Conservation (phyloP, 2,888 invertebrate genomes). For the Perdita meconis region DNA sequence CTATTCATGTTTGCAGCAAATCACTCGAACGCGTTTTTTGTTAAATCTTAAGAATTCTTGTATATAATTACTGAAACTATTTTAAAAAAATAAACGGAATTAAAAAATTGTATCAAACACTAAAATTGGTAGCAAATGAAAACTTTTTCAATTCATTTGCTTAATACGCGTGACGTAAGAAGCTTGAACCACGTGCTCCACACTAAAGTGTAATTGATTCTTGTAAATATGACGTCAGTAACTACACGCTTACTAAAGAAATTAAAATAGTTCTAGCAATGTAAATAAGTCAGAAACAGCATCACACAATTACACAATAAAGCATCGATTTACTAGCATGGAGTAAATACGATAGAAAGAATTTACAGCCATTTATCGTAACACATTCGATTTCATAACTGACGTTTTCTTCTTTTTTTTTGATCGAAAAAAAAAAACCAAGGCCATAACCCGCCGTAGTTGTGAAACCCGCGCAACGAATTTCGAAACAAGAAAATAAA, state of each 20-base stretch:
- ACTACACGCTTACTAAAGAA: neutral
- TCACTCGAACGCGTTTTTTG: no score
- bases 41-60: no score
- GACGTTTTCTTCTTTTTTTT: slow-evolving; percentile 62
- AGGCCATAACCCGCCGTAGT: slow-evolving; percentile 69
- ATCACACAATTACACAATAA: neutral
- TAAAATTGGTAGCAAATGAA: neutral
- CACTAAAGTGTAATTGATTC: neutral
- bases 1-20: no score
- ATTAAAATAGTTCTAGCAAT: slow-evolving; percentile 4
- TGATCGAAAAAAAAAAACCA: slow-evolving; percentile 65
- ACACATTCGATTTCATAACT: slow-evolving; percentile 65
- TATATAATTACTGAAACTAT: no score
- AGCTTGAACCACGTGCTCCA: neutral
- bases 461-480: slow-evolving; percentile 62
- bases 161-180: neutral
- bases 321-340: neutral
- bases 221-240: neutral
- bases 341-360: neutral
- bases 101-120: neutral
- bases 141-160: neutral
- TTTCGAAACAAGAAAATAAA: slow-evolving; percentile 36
- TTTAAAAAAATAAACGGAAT: neutral
- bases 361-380: slow-evolving; percentile 24
- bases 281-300: no score